Evolutionary conservation across 1,140 invertebrate genomes (phyloP), one percentile per base, ranked within the genome.

Genomic region (Leptinotarsa lineolata): DNA sequence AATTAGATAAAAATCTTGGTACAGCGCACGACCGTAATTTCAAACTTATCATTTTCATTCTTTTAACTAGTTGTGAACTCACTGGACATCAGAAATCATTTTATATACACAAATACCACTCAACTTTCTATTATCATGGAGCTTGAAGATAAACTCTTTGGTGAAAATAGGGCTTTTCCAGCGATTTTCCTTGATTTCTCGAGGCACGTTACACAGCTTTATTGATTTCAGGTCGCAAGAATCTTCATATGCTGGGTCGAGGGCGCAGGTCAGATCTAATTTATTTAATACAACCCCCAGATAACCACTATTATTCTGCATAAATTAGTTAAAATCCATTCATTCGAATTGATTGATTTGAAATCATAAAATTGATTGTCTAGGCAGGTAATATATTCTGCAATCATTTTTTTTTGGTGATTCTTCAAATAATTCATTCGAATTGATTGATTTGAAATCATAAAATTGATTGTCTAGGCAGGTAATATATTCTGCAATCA

Each of bases 141-240:
- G n/a, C 5, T 54, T 54, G 15, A 18, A 16, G 48, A 54, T 63
- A 6, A 63, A 20, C 24, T 30, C 20, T 39, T 39, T 4, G 30
- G 30, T 39, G 30, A 39, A 39, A 39, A 30, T 22, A 63, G n/a
- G 18, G 20, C 24, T 63, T 63, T 63, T 63, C 61, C 20, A 68
- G 46, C 21, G 48, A 20, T 54, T 68, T 45, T 58, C 67, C 48
- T 68, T 48, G 67, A 24, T 68, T 68, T 68, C 45, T 45, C 67
- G 67, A 68, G 67, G 67, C 67, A 68, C 67, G 20, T 68, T 68
- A 48, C 48, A 21, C n/a, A 68, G 67, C 67, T 68, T 68, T 68
- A 68, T 68, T 68, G 67, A 68, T 68, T 68, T 58, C 20, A n/a
- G 44, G 30, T 12, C 18, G 44, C 45, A 18, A 68, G 22, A 68